phyloP scores from a whole-genome alignment of 2,888 invertebrate genomes.

The Machimus atricapillus region DNA sequence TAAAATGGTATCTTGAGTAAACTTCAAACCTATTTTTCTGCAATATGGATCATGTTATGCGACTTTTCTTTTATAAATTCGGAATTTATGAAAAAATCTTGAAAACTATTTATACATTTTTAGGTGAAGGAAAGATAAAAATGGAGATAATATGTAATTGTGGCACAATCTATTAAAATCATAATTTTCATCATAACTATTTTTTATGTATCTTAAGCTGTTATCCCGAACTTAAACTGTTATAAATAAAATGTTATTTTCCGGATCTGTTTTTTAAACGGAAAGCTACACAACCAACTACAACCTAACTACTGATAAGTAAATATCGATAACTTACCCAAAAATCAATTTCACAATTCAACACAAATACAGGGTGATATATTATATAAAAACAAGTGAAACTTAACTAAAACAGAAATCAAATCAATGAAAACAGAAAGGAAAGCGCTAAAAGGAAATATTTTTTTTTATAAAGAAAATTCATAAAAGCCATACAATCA shows the following conservation, averaged over 20 bases:
- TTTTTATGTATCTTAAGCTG: background rate
- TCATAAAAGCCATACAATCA: background rate
- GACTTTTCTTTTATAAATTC: no score
- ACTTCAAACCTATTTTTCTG: no score
- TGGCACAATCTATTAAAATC: no score
- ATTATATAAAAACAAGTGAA: background rate
- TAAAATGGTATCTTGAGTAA: no score
- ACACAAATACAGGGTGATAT: constrained; percentile 35
- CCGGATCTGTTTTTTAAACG: background rate
- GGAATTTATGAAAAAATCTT: no score
- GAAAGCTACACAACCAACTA: background rate
- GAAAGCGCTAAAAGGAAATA: background rate
- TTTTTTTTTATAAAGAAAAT: background rate
- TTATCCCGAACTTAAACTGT: background rate
- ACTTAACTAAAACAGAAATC: background rate
- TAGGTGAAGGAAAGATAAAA: no score
- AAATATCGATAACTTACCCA: background rate
- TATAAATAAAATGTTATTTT: background rate
- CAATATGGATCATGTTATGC: no score
- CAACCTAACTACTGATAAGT: background rate
- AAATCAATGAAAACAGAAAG: constrained; percentile 1
- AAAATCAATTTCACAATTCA: background rate
- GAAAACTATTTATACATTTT: no score
- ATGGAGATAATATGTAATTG: no score
- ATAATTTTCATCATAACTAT: background rate